Conservation (phyloP, 2,113 vertebrate species). For the Pseudorasbora parva region DNA sequence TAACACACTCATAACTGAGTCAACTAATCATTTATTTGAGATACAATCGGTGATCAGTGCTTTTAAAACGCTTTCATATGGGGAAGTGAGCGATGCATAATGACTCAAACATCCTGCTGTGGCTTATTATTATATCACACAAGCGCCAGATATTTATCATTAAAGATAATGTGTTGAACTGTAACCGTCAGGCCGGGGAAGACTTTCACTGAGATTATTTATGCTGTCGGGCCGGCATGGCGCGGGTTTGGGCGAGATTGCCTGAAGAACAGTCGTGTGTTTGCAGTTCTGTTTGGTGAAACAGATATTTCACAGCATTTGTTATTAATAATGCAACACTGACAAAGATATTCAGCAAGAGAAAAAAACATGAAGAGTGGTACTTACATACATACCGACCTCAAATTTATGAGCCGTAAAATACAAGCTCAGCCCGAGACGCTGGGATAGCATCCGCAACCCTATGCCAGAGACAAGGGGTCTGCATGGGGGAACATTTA, state of each 20-base stretch:
- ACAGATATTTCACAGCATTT: background rate
- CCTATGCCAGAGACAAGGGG: too few relatives aligned
- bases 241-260: background rate
- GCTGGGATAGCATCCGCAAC: too few relatives aligned
- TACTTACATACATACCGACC: too few relatives aligned
- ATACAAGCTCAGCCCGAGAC: too few relatives aligned
- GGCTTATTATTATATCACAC: background rate
- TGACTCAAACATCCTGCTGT: background rate
- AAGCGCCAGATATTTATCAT: too few relatives aligned
- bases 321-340: background rate
- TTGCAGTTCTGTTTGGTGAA: background rate
- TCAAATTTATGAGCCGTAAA: too few relatives aligned
- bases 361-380: background rate
- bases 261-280: background rate
- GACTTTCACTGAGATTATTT: background rate
- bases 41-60: background rate
- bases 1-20: background rate
- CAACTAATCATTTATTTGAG: too few relatives aligned
- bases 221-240: background rate
- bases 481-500: too few relatives aligned
- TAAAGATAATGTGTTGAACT: background rate
- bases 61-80: background rate
- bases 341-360: too few relatives aligned
- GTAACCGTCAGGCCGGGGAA: background rate
- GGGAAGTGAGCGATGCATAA: background rate